Evolutionary conservation across 1,140 invertebrate species (phyloP), one percentile per base, ranked within the genome.

Genomic region (Lepidotrigona ventralis): DNA sequence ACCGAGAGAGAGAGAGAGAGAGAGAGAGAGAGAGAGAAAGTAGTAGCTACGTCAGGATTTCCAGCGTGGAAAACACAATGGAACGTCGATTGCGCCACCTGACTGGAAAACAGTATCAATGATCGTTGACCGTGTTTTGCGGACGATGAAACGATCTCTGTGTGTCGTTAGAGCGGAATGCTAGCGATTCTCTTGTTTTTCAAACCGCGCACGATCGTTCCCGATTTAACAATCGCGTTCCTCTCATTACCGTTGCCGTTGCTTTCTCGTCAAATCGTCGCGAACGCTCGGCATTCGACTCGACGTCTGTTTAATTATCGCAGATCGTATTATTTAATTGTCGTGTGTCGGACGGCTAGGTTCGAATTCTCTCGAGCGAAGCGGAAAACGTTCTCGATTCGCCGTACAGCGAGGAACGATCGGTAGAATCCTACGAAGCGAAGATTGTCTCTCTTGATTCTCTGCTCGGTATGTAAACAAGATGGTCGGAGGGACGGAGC

Each of bases 21-120:
- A 8, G 17, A 23, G 19, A 19, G 21, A 21, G 56, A 6, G 56
- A 23, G 21, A 12, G 29, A 17, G 29, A 39, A 2, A n/a, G 63
- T n/a, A 26, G 54, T 69, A 70, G 19, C 80, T 63, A 84, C 84
- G 64, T 75, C 77, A 81, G 81, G 81, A 88, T 88, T 88, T 88
- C 58, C 69, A 74, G 79, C 64, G 70, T 3, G n/a, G n/a, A n/a
- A n/a, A 63, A 19, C 54, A 54, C 63, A 75, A 54, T 76, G 33
- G 70, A 81, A 75, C 60, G 33, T 76, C 72, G 33, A 56, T 75
- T 81, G 29, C 51, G 33, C 53, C 26, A 54, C 4, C 15, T 63
- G 72, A 81, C 75, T 63, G 79, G 53, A 81, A 80, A 80, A 63
- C 39, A 8, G 39, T 46, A 33, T 33, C 58, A 33, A 58, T 29